phyloP scores from a whole-genome alignment of 92 coral and sea anemone genomes.

The Heliopora coerulea region DNA sequence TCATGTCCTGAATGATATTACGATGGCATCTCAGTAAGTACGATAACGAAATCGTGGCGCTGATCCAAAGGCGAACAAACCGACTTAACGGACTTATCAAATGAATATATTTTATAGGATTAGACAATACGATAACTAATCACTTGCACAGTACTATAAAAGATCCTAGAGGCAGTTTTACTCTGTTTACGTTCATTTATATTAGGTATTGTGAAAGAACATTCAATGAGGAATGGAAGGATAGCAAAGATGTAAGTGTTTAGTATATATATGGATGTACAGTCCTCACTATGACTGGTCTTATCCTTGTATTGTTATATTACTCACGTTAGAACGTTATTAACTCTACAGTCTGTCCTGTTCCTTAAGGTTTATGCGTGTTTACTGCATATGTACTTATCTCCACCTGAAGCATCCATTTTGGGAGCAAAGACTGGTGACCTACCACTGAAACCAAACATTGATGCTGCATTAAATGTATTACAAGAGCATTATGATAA shows the following conservation, averaged over 20 bases:
- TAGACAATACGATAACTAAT: too few relatives aligned
- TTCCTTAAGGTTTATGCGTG: conserved; percentile 98
- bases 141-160: too few relatives aligned
- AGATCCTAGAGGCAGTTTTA: too few relatives aligned
- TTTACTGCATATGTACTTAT: conserved; percentile 83
- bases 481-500: conserved; percentile 87
- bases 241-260: conserved; percentile 95
- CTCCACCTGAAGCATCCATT: conserved; percentile 60
- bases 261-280: not conserved
- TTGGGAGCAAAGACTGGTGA: conserved; percentile 41
- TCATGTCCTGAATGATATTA: conserved; percentile 67
- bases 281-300: not conserved
- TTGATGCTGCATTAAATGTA: conserved; percentile 76
- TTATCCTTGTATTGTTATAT: not conserved
- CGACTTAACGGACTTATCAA: too few relatives aligned
- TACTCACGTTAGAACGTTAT: too few relatives aligned
- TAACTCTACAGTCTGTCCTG: too few relatives aligned
- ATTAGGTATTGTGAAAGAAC: conserved; percentile 86
- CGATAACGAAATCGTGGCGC: too few relatives aligned
- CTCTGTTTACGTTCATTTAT: too few relatives aligned
- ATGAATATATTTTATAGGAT: too few relatives aligned
- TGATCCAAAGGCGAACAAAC: too few relatives aligned
- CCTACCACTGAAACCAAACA: conserved; percentile 61
- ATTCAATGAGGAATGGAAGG: conserved; percentile 79
- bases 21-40: conserved; percentile 90